Percentiles rank a stretch among this genome's conserved stretches.
Conservation (phyloP, 2,113 vertebrate species). For the Vulpes ferrilata region DNA sequence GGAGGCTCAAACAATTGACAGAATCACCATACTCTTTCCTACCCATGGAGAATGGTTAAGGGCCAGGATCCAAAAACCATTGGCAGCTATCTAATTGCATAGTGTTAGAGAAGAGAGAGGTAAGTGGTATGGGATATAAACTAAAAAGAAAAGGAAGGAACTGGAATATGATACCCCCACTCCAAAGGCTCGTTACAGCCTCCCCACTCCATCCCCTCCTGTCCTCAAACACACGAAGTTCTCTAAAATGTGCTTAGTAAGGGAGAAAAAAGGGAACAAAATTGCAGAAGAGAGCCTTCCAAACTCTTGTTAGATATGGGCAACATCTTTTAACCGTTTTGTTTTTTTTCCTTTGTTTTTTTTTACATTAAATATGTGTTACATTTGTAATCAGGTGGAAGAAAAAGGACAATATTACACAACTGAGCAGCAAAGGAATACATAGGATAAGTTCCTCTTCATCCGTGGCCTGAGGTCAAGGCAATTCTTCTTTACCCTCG, state of each 20-base stretch:
- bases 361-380: neutral
- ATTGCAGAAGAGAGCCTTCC: neutral
- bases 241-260: neutral
- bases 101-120: neutral
- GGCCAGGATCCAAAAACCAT: neutral
- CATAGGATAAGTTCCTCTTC: neutral
- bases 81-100: neutral
- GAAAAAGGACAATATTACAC: neutral
- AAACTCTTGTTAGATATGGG: neutral
- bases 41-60: neutral
- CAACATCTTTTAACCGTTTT: neutral
- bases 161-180: neutral
- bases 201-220: too few relatives aligned
- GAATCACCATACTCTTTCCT: neutral
- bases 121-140: neutral
- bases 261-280: neutral
- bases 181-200: neutral
- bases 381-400: neutral
- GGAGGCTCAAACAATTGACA: neutral
- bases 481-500: neutral
- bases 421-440: neutral
- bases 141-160: neutral
- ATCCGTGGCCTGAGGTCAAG: neutral
- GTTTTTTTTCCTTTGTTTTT: neutral
- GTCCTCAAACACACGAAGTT: neutral